These are phyloP conservation scores for Psilanteris sp. DNA, from an alignment of 1,140 invertebrate genomes.

Conservation along the genomic window DNA sequence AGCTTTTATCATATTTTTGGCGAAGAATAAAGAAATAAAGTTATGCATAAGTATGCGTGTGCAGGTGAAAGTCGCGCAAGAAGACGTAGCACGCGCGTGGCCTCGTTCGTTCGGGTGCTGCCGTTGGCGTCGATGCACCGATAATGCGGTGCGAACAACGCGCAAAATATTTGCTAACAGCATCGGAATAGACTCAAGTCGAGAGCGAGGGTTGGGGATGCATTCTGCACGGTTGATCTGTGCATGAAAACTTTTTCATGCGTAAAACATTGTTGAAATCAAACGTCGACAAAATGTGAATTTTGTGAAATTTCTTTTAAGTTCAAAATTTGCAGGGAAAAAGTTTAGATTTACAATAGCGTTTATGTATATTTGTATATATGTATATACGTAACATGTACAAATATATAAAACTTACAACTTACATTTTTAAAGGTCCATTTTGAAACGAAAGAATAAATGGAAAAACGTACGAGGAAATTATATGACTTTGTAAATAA, in stretches of 20 bases:
- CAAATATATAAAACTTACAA: too few relatives aligned
- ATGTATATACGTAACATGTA: too few relatives aligned
- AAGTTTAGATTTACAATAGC: too few relatives aligned
- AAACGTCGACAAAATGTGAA: too few relatives aligned
- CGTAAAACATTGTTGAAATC: neutral
- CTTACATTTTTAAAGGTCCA: too few relatives aligned
- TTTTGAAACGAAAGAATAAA: too few relatives aligned
- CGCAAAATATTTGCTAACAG: conserved; percentile 33
- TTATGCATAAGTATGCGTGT: conserved; percentile 44
- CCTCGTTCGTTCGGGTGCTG: conserved; percentile 67
- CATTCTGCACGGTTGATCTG: neutral
- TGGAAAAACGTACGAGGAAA: too few relatives aligned
- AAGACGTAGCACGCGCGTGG: conserved; percentile 68
- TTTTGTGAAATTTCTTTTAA: too few relatives aligned
- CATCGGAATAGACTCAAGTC: conserved; percentile 11
- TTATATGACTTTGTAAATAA: too few relatives aligned
- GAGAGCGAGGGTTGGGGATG: neutral
- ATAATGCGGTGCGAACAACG: conserved; percentile 40
- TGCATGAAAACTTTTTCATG: neutral
- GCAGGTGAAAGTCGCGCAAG: conserved; percentile 75
- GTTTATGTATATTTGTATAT: too few relatives aligned
- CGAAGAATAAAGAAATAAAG: conserved; percentile 18
- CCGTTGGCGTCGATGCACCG: conserved; percentile 30
- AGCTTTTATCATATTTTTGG: conserved; percentile 28
- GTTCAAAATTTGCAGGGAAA: too few relatives aligned